Evolutionary conservation across 2,797 vertebrate species (phyloP).

Genomic region (Anabacerthia variegaticeps): DNA sequence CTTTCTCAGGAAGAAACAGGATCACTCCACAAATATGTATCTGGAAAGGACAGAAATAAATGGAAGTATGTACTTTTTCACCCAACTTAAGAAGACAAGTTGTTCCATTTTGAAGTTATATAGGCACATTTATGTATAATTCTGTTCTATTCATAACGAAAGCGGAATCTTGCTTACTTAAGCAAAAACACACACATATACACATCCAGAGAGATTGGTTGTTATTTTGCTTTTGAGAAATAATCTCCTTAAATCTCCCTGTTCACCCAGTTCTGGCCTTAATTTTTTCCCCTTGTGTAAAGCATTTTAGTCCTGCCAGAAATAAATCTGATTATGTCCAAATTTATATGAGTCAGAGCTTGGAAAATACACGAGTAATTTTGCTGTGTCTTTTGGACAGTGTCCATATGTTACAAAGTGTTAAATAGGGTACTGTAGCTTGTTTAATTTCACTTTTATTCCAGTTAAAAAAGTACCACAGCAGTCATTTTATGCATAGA

Average conservation of each 20-base stretch:
- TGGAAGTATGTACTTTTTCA: neutral
- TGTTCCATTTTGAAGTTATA: neutral
- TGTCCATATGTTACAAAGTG: conserved; percentile 23
- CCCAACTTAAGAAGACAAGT: neutral
- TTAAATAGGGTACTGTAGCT: neutral
- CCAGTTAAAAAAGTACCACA: neutral
- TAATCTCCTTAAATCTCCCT: neutral
- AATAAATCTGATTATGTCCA: conserved; percentile 5
- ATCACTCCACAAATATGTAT: neutral
- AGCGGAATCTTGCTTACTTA: neutral
- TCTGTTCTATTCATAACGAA: neutral
- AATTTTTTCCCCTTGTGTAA: conserved; percentile 3
- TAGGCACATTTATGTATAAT: neutral
- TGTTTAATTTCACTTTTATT: conserved; percentile 28
- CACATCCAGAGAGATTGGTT: neutral
- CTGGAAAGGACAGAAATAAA: neutral
- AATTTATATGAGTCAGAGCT: conserved; percentile 42
- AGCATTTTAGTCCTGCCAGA: conserved; percentile 39
- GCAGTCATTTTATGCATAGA: neutral
- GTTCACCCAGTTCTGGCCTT: neutral
- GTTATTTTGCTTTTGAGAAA: neutral
- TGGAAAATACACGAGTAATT: conserved; percentile 16
- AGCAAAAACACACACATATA: neutral
- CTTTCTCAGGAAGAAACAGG: neutral
- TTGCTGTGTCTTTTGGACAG: conserved; percentile 46